These are phyloP conservation scores for Microcebus griseorufus DNA, from an alignment of 2,113 vertebrate genomes.

Conservation along the genomic window DNA sequence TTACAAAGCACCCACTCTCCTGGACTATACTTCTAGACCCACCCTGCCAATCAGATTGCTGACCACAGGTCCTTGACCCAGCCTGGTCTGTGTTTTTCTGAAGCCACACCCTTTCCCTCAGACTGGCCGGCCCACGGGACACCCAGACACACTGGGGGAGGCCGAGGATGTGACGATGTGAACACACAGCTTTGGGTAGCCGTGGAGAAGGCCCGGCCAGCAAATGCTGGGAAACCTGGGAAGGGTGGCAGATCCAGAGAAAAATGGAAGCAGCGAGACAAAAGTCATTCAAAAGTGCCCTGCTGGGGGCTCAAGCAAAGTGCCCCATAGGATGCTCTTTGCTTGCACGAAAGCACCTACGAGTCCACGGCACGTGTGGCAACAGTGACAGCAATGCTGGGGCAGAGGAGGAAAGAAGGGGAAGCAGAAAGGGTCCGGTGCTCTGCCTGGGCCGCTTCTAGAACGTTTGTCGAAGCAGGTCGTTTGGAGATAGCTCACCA, in stretches of 20 bases:
- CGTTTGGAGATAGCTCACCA: neutral
- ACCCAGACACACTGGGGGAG: neutral
- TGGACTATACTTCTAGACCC: neutral
- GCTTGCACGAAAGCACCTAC: neutral
- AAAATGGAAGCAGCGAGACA: neutral
- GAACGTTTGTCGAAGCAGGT: neutral
- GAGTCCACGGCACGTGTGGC: neutral
- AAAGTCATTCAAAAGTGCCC: neutral
- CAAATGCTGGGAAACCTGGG: neutral
- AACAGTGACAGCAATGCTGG: neutral
- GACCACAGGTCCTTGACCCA: neutral
- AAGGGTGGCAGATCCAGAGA: neutral
- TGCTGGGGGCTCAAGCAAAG: neutral
- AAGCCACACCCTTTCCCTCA: neutral
- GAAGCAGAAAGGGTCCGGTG: no score
- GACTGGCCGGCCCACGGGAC: no score
- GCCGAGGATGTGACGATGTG: neutral
- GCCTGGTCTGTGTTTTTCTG: neutral
- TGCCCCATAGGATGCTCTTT: neutral
- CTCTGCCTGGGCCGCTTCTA: neutral
- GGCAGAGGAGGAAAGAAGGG: neutral
- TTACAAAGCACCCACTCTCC: neutral
- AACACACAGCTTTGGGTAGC: neutral
- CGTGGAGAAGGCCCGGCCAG: neutral
- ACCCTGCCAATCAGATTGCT: rapidly evolving